Percentiles rank a stretch among this genome's conserved stretches.
These are phyloP conservation scores for Geotria australis DNA, from an alignment of 2,797 vertebrate genomes.

Conservation along the genomic window DNA sequence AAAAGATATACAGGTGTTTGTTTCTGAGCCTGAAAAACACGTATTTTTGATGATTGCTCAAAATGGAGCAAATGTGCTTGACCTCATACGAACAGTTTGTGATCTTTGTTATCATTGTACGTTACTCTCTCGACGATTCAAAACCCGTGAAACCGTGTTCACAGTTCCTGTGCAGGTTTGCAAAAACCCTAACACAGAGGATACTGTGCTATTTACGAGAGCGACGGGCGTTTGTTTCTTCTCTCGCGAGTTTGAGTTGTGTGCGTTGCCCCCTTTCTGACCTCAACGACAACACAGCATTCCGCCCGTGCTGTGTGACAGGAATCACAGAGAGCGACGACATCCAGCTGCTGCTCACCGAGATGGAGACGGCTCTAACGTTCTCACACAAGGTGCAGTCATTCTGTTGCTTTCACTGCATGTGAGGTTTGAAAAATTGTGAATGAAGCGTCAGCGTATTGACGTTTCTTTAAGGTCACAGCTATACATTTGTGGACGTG, in stretches of 20 bases:
- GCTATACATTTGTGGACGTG: not conserved
- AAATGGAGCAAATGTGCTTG: too few relatives aligned
- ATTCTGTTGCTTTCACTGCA: not conserved
- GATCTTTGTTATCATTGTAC: too few relatives aligned
- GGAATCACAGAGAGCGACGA: constrained; percentile 40
- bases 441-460: not conserved
- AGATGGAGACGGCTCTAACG: constrained; percentile 24
- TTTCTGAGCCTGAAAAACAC: too few relatives aligned
- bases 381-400: constrained; percentile 30
- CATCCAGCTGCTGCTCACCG: constrained; percentile 14
- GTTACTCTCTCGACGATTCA: too few relatives aligned
- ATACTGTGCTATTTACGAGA: too few relatives aligned
- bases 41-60: too few relatives aligned
- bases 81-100: too few relatives aligned
- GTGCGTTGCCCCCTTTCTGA: not conserved
- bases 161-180: too few relatives aligned
- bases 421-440: too few relatives aligned
- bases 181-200: too few relatives aligned
- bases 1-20: too few relatives aligned
- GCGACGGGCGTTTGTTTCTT: not conserved
- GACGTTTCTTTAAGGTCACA: not conserved
- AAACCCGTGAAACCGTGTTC: too few relatives aligned
- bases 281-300: not conserved
- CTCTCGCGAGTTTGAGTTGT: not conserved
- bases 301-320: constrained; percentile 6